Conservation (phyloP, 2,113 vertebrate species). For the Bagarius yarrelli region DNA sequence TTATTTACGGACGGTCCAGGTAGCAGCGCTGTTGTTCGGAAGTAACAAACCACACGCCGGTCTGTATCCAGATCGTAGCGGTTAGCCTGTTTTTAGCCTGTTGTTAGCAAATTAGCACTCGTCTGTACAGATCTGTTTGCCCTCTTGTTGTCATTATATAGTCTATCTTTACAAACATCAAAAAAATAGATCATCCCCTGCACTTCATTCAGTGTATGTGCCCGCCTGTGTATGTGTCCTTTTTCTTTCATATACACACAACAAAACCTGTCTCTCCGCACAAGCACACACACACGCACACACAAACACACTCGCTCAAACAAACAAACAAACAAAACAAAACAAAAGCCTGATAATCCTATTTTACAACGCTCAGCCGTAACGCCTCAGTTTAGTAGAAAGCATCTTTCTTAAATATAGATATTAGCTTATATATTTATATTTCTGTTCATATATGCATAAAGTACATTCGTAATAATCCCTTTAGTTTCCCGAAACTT, state of each 20-base stretch:
- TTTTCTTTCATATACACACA: constrained; percentile 40
- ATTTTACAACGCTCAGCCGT: constrained; percentile 60
- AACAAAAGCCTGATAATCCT: constrained; percentile 61
- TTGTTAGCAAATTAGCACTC: constrained; percentile 1
- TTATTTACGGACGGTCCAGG: not conserved
- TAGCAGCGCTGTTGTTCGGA: not conserved
- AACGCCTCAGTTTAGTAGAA: constrained; percentile 59
- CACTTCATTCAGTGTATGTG: constrained; percentile 50
- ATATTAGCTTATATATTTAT: constrained; percentile 67
- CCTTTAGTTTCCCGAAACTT: constrained; percentile 57
- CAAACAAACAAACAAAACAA: constrained; percentile 45
- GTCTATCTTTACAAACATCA: constrained; percentile 63
- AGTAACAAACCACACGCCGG: not conserved
- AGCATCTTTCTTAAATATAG: constrained; percentile 67
- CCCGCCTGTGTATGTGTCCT: constrained; percentile 46
- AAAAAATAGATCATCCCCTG: constrained; percentile 60
- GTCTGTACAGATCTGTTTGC: constrained; percentile 31
- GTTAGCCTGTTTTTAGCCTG: too few relatives aligned
- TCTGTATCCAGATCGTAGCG: not conserved
- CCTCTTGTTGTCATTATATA: constrained; percentile 72
- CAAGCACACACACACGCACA: constrained; percentile 42
- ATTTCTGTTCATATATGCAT: constrained; percentile 64
- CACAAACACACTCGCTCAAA: constrained; percentile 25
- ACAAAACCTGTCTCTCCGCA: constrained; percentile 24
- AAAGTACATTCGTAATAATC: constrained; percentile 73